Conservation (phyloP, 2,888 invertebrate genomes). For the Thera obeliscata region DNA sequence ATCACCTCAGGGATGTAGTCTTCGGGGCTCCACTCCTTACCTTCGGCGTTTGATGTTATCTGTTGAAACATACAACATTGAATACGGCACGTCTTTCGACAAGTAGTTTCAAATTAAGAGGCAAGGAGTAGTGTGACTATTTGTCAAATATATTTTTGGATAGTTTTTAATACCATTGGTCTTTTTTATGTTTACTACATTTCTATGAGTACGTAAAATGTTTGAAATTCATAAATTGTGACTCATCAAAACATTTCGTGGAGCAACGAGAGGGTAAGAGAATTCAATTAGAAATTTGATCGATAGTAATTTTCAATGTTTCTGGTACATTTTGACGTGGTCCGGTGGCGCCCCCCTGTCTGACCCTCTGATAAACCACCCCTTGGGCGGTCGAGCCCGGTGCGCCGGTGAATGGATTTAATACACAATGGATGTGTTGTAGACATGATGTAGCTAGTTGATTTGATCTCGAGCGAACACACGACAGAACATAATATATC, state of each 20-base stretch:
- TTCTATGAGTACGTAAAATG: too few relatives aligned
- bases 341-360: slow-evolving; percentile 12
- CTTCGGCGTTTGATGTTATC: slow-evolving; percentile 73
- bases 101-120: too few relatives aligned
- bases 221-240: not conserved
- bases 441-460: not conserved
- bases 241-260: not conserved
- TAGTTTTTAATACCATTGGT: too few relatives aligned
- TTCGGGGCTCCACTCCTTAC: slow-evolving; percentile 66
- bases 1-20: slow-evolving; percentile 68
- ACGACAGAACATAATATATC: not conserved
- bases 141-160: too few relatives aligned
- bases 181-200: too few relatives aligned
- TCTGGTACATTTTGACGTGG: slow-evolving; percentile 6
- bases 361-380: slow-evolving; percentile 7
- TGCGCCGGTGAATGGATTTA: not conserved
- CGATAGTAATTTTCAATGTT: not conserved
- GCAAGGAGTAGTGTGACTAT: too few relatives aligned
- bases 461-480: not conserved
- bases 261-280: not conserved
- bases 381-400: not conserved
- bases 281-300: slow-evolving; percentile 15
- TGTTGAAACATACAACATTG: slow-evolving; percentile 37
- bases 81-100: not conserved
- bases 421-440: not conserved